A percentile compares a stretch with the other conserved stretches of the same genome.
These are phyloP conservation scores for Illadopsis cleaveri DNA, from an alignment of 2,113 vertebrate species.

Conservation along the genomic window DNA sequence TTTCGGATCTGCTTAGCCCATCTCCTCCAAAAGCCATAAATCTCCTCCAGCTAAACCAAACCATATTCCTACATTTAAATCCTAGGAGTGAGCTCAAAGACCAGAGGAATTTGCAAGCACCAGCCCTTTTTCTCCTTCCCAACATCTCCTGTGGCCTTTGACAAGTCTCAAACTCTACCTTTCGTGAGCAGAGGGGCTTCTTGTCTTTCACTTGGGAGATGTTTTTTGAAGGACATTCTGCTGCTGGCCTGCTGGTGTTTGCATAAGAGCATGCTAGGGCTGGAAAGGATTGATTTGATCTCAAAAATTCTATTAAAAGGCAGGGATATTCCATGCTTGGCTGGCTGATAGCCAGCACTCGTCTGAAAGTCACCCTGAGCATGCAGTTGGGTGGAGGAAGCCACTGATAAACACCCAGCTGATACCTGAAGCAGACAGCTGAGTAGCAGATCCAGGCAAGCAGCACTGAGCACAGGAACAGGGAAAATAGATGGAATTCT, in stretches of 20 bases:
- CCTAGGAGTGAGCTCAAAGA: not conserved
- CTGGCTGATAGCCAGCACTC: not conserved
- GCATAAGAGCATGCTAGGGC: not conserved
- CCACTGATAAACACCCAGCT: not conserved
- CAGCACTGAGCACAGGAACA: not conserved
- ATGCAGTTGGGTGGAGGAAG: not conserved
- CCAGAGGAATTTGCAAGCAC: slow-evolving; percentile 32
- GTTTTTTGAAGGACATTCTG: not conserved
- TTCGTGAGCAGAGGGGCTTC: not conserved
- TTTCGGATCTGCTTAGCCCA: slow-evolving; percentile 9
- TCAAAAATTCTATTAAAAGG: not conserved
- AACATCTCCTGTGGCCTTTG: not conserved
- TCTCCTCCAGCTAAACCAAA: slow-evolving; percentile 39
- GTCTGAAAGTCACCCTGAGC: no score
- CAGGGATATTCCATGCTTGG: not conserved
- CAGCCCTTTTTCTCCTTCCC: not conserved
- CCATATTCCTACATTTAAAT: slow-evolving; percentile 22
- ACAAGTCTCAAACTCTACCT: not conserved
- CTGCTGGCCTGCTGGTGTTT: not conserved
- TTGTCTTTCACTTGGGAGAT: not conserved
- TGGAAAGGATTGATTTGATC: not conserved
- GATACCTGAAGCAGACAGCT: accelerated
- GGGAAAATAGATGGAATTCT: not conserved
- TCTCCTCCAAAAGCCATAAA: slow-evolving; percentile 42
- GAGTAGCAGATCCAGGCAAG: not conserved